Base-by-base conservation (phyloP, 2,888 invertebrate genomes). In the Heliconius hortense region DNA sequence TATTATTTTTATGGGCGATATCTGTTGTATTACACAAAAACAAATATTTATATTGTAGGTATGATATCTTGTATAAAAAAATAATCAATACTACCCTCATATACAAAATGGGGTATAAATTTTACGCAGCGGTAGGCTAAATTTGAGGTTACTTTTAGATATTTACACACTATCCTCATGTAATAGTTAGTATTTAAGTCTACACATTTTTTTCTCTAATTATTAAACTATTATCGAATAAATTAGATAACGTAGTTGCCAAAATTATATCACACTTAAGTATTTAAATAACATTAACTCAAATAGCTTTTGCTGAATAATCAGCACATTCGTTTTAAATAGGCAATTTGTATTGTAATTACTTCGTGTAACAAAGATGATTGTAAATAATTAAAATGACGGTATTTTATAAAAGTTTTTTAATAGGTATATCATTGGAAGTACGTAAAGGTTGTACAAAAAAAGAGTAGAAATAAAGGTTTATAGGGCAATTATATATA, bases 331-430 rank as follows among this genome's bases (percentile, higher is more conserved):
- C 69, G 31, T 31, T 69, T 69, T 69, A 56, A 69, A 56, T 31
- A 69, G 69, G 28, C 35, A 69, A 69, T 69, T 69, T 69, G 53
- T 69, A 69, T 56, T 69, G 69, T 69, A 69, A 69, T 69, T 56
- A 35, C 31, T 56, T 69, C 21, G 56, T 56, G 31, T 31, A 69
- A 56, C 56, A 56, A 69, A 69, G 56, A 56, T 56, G 53, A 26
- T 53, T 68, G 68, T 31, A 31, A 53, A 69, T 69, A 69, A 56
- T 56, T 56, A 69, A 56, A 69, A 69, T 8, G 31, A 56, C 56
- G 31, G 56, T 69, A 56, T 69, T 24, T 13, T 31, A 7, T n/a
- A 56, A 56, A 35, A 66, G 2, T 2, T 39, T 62, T 66, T 66
- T 24, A 64, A 64, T 39, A n/a, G 63, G 4, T 35, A 64, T n/a